Evolutionary conservation across 1,140 invertebrate genomes (phyloP), one percentile per base, ranked within the genome.

Genomic region (Megathymus violae): DNA sequence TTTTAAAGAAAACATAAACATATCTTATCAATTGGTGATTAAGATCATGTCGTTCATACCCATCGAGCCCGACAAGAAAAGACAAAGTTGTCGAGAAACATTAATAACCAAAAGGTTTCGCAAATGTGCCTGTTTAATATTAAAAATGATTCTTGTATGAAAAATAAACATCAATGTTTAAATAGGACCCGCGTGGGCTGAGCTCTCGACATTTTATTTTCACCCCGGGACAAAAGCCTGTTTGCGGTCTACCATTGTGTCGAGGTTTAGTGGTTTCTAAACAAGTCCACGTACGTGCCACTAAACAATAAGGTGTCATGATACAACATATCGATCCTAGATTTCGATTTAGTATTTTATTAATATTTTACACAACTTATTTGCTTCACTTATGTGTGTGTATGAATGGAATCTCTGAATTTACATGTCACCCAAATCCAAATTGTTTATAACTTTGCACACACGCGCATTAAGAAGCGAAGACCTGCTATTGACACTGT

Each of bases 121-220:
- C 16, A 22, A 48, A 25, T 17, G 16, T 43, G 25, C 16, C 16
- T 58, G 46, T 46, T 56, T 36, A 58, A 46, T 58, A 58, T 44
- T 46, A 46, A 46, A 63, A 43, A 63, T 54, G 54, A 58, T 58
- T 46, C 54, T 46, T 59, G 64, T 63, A 65, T 58, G 36, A 58
- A 71, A 68, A 71, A 59, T 62, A 68, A 71, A 67, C 64, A 64
- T 1, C 43, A 36, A 50, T 82, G 68, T 82, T 84, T 84, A 66
- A 75, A 78, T 82, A 84, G 82, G 78, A 82, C 63, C 50, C 25
- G 48, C 62, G 61, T 64, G 52, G 70, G 19, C 19, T 5, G 19
- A 60, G 65, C 69, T 79, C 68, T 47, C 74, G 74, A 82, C 76
- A 74, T 81, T 88, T 85, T 85, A 80, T 88, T 80, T 84, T 75